phyloP scores from a whole-genome alignment of 2,888 invertebrate species.

The Yponomeuta cagnagella region DNA sequence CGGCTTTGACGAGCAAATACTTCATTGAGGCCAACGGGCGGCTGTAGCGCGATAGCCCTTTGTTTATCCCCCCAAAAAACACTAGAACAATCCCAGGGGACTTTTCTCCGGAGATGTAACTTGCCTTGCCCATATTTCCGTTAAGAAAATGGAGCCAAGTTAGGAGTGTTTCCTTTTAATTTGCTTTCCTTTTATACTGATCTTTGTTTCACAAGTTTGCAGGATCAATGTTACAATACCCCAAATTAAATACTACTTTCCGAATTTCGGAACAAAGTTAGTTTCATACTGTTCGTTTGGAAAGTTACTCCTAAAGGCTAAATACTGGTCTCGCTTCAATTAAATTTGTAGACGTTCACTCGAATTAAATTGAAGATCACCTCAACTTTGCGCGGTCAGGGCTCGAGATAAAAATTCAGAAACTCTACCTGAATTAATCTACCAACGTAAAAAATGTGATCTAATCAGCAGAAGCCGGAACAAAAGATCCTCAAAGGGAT shows the following conservation, averaged over 20 bases:
- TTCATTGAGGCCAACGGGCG: slow-evolving; percentile 36
- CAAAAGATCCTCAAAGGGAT: not conserved
- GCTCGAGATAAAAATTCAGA: not conserved
- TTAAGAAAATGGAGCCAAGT: not conserved
- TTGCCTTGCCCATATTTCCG: not conserved
- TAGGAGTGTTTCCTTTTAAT: not conserved
- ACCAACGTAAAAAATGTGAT: not conserved
- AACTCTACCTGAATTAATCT: not conserved
- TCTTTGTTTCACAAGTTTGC: not conserved
- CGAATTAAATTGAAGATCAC: not conserved
- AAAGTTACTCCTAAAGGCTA: not conserved
- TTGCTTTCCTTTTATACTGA: not conserved
- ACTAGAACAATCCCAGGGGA: slow-evolving; percentile 19
- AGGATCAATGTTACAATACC: not conserved
- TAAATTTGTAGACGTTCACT: not conserved
- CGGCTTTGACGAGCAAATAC: slow-evolving; percentile 46
- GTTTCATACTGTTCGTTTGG: not conserved
- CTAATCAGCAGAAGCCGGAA: not conserved
- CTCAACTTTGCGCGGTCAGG: not conserved
- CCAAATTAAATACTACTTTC: not conserved
- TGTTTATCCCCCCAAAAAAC: slow-evolving; percentile 28
- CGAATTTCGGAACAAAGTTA: not conserved
- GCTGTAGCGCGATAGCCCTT: slow-evolving; percentile 32
- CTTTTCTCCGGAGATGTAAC: not conserved
- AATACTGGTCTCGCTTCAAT: not conserved